Base-by-base conservation (phyloP, 2,888 invertebrate species). In the Ophioninae sp. region DNA sequence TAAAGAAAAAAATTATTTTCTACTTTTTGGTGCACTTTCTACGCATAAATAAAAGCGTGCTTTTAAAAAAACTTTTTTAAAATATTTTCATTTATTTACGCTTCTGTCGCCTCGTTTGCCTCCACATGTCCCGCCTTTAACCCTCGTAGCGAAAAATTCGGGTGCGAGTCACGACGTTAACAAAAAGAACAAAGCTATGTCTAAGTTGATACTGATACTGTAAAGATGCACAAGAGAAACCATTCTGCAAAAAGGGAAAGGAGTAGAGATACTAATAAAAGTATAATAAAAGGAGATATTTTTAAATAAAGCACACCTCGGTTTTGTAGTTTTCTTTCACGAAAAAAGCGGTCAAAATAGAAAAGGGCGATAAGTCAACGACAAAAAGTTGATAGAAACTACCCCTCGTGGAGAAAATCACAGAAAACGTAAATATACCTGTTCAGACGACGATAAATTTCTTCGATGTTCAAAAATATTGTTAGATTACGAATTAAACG, bases 221-320 rank as follows among this genome's bases (percentile, higher is more conserved):
- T 89, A 88, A 89, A 87, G 81, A 85, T 89, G 86, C 89, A 90
- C 89, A 89, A 86, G 79, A 88, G 86, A 22, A 77, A 59, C 61
- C 67, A 61, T 63, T 79, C 41, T 63, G 77, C 20, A 58, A 76
- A 75, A 74, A 79, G 69, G 30, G 30, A 30, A 30, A 30, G 30
- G 30, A 30, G 30, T 30, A 30, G 30, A 30, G 30, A 30, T 30
- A 30, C 30, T 30, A 30, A 30, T 30, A 73, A 82, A 88, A 83
- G 87, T 86, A 87, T 87, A 90, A 90, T 90, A 89, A 90, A 85
- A 63, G 23, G 88, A 87, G 87, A 69, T 82, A 89, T 88, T 90
- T 90, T 90, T 89, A 88, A 89, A 90, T 87, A 88, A 90, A 88
- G 83, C 8, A 68, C 58, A 41, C 41, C 75, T 72, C 56, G 79